Evolutionary conservation across 2,888 invertebrate genomes (phyloP).

Genomic region (Apantesis nais): DNA sequence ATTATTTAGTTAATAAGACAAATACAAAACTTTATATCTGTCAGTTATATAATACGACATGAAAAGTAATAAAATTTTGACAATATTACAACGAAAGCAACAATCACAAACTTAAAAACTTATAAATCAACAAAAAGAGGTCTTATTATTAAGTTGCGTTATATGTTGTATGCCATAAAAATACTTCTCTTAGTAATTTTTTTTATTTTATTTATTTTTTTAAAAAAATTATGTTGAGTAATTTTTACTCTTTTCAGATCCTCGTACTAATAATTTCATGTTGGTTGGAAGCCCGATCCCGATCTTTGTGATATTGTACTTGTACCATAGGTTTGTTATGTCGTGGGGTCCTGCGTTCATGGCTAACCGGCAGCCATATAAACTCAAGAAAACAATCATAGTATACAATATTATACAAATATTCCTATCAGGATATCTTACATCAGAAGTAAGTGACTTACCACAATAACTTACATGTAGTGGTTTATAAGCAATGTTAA

Average conservation of each 20-base stretch:
- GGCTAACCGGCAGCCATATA: slow-evolving; percentile 87
- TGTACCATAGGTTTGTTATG: slow-evolving; percentile 85
- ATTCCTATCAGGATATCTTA: slow-evolving; percentile 70
- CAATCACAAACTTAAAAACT: no score
- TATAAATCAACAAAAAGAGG: no score
- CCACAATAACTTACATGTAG: background rate
- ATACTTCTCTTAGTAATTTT: no score
- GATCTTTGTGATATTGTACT: slow-evolving; percentile 71
- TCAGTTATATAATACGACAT: no score
- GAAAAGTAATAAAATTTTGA: no score
- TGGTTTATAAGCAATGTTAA: no score
- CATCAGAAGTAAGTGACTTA: slow-evolving; percentile 74
- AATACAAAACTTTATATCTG: no score
- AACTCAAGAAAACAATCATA: slow-evolving; percentile 86
- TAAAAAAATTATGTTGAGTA: background rate
- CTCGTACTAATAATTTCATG: slow-evolving; percentile 83
- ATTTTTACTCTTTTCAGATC: slow-evolving; percentile 77
- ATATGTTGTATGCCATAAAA: no score
- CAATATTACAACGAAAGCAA: no score
- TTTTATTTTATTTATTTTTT: no score
- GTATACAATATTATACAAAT: slow-evolving; percentile 89
- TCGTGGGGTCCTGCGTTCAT: slow-evolving; percentile 88
- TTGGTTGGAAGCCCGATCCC: slow-evolving; percentile 80
- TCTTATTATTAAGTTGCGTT: no score
- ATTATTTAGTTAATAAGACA: no score